Evolutionary conservation across 2,113 vertebrate genomes (phyloP).

Genomic region (Jacana jacana): DNA sequence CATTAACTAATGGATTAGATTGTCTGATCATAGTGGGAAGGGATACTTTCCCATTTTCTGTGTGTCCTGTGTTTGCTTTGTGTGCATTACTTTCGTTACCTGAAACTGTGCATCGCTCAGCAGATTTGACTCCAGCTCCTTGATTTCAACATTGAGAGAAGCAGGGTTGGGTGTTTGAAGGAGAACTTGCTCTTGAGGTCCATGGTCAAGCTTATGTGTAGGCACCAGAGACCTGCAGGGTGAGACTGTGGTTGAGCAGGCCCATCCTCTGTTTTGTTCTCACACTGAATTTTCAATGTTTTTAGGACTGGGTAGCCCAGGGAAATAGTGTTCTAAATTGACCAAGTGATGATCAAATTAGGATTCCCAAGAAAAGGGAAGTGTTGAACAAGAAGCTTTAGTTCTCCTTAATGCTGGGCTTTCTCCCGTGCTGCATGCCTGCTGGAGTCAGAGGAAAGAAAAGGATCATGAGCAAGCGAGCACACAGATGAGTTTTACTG

Average conservation of each 20-base stretch:
- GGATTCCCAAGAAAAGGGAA: neutral
- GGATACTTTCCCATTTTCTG: neutral
- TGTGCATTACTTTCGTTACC: neutral
- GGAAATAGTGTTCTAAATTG: neutral
- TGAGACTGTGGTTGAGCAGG: neutral
- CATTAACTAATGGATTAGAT: neutral
- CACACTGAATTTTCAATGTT: neutral
- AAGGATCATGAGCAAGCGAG: neutral
- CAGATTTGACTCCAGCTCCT: neutral
- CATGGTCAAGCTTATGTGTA: rapidly evolving
- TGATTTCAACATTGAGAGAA: neutral
- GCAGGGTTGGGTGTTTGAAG: neutral
- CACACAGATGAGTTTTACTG: neutral
- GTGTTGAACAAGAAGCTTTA: neutral
- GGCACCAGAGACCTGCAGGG: neutral
- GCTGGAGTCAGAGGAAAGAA: neutral
- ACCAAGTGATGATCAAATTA: neutral
- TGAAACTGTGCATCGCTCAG: neutral
- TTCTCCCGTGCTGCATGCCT: neutral
- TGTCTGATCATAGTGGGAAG: neutral
- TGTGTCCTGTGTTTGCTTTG: neutral
- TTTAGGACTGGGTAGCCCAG: neutral
- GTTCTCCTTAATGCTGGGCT: neutral
- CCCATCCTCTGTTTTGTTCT: neutral
- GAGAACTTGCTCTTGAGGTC: neutral